Base-by-base conservation (phyloP, 2,888 invertebrate species). In the Ganaspis brasiliensis region DNA sequence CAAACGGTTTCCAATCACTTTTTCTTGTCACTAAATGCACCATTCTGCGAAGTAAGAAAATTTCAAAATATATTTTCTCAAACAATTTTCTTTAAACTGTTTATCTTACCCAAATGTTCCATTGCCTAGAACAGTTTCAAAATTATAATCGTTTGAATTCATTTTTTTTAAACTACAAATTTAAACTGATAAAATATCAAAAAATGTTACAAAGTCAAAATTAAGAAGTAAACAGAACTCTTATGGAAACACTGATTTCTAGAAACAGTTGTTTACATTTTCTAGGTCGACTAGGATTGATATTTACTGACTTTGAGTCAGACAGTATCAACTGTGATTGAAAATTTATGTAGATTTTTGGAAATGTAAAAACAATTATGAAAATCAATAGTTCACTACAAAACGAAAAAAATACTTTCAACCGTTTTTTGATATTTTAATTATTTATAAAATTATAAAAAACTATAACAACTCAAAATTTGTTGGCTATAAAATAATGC, bases 61-160 rank as follows among this genome's bases (percentile, higher is more conserved):
- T 1, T 14, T 71, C 24, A n/a, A n/a, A 16, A 40, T 49, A 19
- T 10, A 12, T 59, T 21, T 14, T n/a, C 55, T 72, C 2, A 52
- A 52, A 19, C 16, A 6, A n/a, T 52, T 75, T 6, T 31, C 49
- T 12, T 57, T 67, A 49, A 76, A 74, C n/a, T 74, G 74, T 12
- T 61, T 72, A 24, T 52, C 74, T 72, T 83, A 88, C 89, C 88
- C 88, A 70, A 89, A 89, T 35, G 82, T 87, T 76, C 89, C 89
- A 49, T 78, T 77, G 26, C 89, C 89, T 14, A 89, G 70, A 10
- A 86, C 57, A 35, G 81, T 74, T 79, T 86, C 86, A 26, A 85
- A 83, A 57, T 79, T 73, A 63, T 85, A 87, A 74, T 86, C 79
- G 35, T 81, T 63, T 35, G 55, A 80, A 73, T 79, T 72, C 74